Base-by-base conservation (phyloP, 2,797 vertebrate genomes). In the Semaprochilodus insignis region DNA sequence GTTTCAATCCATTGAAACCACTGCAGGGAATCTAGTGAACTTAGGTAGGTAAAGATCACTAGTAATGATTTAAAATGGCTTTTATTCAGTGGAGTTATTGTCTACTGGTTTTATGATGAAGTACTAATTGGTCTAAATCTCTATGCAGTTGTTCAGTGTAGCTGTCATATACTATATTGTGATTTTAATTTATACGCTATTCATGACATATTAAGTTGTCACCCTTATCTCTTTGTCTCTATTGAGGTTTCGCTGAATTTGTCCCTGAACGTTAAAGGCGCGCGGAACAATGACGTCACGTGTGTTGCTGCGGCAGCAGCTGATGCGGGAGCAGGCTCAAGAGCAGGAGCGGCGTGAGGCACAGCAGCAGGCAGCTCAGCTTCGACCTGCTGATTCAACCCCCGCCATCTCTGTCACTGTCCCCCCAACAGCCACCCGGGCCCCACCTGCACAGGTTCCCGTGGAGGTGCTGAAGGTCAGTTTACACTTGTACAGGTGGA, bases 401-500 rank as follows among this genome's bases (percentile, higher is more conserved):
- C 96, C 96, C 3, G 96, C 97, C 78, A 97, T 97, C 90, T 96
- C 95, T 0, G 96, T 97, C 83, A 94, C 94, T 0, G 80, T 92
- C 78, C 93, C 93, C 78, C 81, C 87, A 77, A 91, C 90, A 81
- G 88, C 87, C 75, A 87, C 90, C 40, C 92, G 95, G 0, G 93
- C 96, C 0, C 92, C 96, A 31, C 94, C 96, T 17, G 95, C 97
- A 73, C 96, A 97, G 91, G 97, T 98, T 80, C 97, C 97, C 0
- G 94, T 97, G 86, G 96, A 97, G 88, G 95, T 98, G 67, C 92
- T 98, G 31, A 98, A 98, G 93, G 97, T 97, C 92, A 93, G 94
- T 66, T 8, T 25, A 1, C 14, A 8, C 36, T 19, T 34, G 34
- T 1, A 71, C 36, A n/a, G 21, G 1, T 65, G 27, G 15, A 31